phyloP scores from a whole-genome alignment of 2,797 vertebrate genomes.

The Platyrinchus mystaceus region DNA sequence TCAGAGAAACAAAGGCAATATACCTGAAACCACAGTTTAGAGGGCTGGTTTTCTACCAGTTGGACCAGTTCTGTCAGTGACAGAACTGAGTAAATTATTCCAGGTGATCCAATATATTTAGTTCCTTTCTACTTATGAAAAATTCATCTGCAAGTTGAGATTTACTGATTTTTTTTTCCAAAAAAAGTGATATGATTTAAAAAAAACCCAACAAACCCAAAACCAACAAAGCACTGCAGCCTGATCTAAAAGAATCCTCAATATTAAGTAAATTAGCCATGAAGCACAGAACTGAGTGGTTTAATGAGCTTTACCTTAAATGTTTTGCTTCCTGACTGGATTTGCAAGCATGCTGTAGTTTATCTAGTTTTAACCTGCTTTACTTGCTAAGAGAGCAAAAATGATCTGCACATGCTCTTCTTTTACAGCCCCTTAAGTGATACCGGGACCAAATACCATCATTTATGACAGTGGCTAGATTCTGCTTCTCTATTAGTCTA shows the following conservation, averaged over 20 bases:
- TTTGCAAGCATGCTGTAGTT: background rate
- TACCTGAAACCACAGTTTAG: background rate
- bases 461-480: background rate
- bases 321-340: background rate
- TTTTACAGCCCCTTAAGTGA: background rate
- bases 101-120: background rate
- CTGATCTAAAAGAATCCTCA: background rate
- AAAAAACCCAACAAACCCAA: background rate
- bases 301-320: background rate
- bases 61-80: background rate
- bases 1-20: background rate
- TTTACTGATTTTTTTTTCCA: background rate
- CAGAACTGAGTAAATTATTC: background rate
- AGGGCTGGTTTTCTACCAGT: background rate
- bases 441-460: background rate
- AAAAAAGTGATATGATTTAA: background rate
- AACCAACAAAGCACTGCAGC: background rate
- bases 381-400: background rate
- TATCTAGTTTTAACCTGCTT: background rate
- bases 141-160: background rate
- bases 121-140: background rate
- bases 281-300: background rate
- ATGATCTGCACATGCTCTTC: background rate
- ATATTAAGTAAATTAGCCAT: background rate
- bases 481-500: background rate